Conservation (phyloP, 2,113 vertebrate genomes). For the Pelmatolapia mariae region DNA sequence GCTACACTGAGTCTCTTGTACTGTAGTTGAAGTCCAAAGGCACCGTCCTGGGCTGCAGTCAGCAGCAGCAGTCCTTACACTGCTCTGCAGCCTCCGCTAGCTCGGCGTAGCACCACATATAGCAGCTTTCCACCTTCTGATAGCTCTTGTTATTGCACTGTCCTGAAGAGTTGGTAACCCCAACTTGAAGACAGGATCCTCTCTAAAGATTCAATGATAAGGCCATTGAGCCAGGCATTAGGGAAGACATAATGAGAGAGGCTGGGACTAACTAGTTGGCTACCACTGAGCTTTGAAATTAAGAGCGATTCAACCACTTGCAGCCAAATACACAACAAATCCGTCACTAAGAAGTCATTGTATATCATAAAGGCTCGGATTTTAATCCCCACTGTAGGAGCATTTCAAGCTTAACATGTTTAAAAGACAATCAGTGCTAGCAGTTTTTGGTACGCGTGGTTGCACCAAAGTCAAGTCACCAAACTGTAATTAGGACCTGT, state of each 20-base stretch:
- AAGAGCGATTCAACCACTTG: neutral
- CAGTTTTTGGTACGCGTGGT: neutral
- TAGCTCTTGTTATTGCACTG: neutral
- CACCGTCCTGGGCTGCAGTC: neutral
- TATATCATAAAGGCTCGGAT: rapidly evolving
- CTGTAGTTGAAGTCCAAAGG: neutral
- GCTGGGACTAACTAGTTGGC: neutral
- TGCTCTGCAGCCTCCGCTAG: neutral
- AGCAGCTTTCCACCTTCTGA: neutral
- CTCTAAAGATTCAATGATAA: neutral
- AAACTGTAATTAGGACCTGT: neutral
- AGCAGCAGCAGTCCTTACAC: neutral
- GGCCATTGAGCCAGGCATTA: neutral
- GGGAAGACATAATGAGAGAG: neutral
- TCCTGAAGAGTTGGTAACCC: neutral
- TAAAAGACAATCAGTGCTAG: neutral
- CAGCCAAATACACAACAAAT: neutral
- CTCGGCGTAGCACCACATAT: rapidly evolving
- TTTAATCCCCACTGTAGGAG: neutral
- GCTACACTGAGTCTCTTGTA: neutral
- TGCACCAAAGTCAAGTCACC: neutral
- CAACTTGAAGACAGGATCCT: neutral
- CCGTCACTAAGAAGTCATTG: neutral
- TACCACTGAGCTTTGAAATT: neutral
- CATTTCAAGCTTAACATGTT: neutral